These are phyloP conservation scores for Drosophila paranaensis DNA, from an alignment of 2,888 invertebrate genomes.

Conservation along the genomic window DNA sequence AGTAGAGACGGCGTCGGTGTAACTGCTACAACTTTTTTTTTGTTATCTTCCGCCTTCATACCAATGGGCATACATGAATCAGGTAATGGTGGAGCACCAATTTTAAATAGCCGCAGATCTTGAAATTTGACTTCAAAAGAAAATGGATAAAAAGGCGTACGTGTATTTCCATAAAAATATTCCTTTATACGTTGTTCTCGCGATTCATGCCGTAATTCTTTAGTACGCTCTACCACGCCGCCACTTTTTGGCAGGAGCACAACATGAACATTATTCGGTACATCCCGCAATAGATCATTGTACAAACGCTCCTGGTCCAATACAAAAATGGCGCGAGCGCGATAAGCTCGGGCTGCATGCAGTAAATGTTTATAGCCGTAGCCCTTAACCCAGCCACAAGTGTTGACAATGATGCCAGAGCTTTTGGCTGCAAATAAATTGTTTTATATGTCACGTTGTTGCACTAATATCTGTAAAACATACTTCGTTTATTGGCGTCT, in stretches of 20 bases:
- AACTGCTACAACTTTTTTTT: constrained; percentile 94
- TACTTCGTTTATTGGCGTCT: constrained; percentile 94
- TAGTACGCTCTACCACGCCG: constrained; percentile 96
- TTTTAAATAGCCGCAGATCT: constrained; percentile 96
- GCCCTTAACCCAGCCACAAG: constrained; percentile 98
- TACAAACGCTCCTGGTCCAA: constrained; percentile 98
- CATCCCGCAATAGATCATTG: constrained; percentile 96
- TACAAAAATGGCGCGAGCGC: constrained; percentile 97
- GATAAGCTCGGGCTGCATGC: constrained; percentile 96
- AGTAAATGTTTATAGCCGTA: constrained; percentile 94
- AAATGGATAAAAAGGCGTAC: constrained; percentile 94
- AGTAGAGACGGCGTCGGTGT: constrained; percentile 91
- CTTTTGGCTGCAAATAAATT: constrained; percentile 87
- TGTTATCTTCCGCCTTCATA: constrained; percentile 95
- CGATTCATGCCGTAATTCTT: constrained; percentile 89
- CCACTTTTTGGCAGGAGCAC: constrained; percentile 97
- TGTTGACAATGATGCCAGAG: constrained; percentile 97
- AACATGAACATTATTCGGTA: constrained; percentile 97
- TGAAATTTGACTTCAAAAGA: constrained; percentile 96
- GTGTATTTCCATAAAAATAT: constrained; percentile 95
- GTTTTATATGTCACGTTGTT: not conserved
- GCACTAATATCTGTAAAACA: constrained; percentile 33
- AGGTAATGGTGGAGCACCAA: constrained; percentile 96
- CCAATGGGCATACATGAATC: constrained; percentile 98
- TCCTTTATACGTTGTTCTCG: constrained; percentile 94